These are phyloP conservation scores for Serilophus lunatus DNA, from an alignment of 2,113 vertebrate genomes.

Conservation along the genomic window DNA sequence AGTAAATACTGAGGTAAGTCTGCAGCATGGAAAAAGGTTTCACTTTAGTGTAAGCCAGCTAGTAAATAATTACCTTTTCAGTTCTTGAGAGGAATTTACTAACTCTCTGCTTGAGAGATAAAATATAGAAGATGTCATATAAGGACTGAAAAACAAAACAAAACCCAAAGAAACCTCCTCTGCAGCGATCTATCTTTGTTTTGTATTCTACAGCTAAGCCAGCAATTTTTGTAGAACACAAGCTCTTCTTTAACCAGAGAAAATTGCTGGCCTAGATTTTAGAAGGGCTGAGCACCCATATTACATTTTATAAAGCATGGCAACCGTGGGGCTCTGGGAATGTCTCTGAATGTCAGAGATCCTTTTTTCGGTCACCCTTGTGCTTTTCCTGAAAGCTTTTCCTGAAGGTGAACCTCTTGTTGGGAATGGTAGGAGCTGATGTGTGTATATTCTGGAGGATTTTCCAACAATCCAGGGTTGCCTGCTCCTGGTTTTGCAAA, in stretches of 20 bases:
- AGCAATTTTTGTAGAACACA: slow-evolving; percentile 56
- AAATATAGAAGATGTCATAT: slow-evolving; percentile 29
- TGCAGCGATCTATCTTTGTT: slow-evolving; percentile 38
- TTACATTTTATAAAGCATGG: neutral
- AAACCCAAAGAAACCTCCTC: slow-evolving; percentile 8
- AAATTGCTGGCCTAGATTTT: slow-evolving; percentile 55
- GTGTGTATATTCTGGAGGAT: neutral
- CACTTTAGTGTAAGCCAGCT: neutral
- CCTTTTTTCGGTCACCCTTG: neutral
- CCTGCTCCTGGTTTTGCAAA: neutral
- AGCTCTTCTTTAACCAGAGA: slow-evolving; percentile 54
- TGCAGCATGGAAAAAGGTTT: neutral
- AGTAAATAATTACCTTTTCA: slow-evolving; percentile 26
- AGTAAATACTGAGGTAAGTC: neutral
- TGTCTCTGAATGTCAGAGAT: neutral
- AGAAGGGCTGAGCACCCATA: slow-evolving; percentile 1
- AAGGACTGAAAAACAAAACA: slow-evolving; percentile 6
- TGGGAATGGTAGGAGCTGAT: neutral
- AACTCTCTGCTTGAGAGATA: slow-evolving; percentile 25
- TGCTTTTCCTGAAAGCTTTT: neutral
- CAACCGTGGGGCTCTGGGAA: accelerated
- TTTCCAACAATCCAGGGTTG: neutral
- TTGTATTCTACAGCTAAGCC: slow-evolving; percentile 41
- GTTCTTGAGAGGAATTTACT: slow-evolving; percentile 19
- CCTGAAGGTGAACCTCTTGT: neutral